phyloP scores from a whole-genome alignment of 2,113 vertebrate genomes.

The Hypocryptadius cinnamomeus region DNA sequence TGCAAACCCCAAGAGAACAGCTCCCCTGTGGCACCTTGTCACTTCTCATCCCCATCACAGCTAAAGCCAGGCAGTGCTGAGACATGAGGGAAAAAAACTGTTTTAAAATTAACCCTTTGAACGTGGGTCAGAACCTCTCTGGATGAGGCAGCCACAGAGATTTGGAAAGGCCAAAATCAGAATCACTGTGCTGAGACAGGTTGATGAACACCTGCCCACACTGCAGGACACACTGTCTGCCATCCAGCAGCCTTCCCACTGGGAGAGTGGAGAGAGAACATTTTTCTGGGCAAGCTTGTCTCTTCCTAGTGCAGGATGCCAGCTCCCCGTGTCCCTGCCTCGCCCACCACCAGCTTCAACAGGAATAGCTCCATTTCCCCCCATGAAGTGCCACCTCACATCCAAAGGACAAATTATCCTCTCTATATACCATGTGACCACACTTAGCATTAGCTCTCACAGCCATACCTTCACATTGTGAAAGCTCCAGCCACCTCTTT shows the following conservation, averaged over 20 bases:
- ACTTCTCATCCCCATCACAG: background rate
- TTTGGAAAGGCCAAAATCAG: background rate
- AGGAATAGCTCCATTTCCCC: background rate
- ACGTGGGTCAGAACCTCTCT: background rate
- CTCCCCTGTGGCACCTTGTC: background rate
- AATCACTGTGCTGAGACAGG: accelerated
- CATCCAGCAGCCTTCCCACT: background rate
- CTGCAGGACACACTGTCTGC: background rate
- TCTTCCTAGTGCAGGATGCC: background rate
- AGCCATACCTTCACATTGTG: background rate
- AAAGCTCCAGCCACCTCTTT: background rate
- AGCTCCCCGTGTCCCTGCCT: background rate
- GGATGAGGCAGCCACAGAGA: background rate
- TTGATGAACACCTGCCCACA: background rate
- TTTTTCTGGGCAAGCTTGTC: background rate
- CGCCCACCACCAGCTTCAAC: background rate
- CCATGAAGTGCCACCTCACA: background rate
- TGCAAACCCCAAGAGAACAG: background rate
- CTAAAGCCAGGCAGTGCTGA: background rate
- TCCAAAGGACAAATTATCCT: background rate
- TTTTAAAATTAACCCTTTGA: background rate
- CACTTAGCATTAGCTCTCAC: background rate
- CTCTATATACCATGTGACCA: accelerated
- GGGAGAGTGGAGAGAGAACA: background rate
- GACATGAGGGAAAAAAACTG: accelerated